phyloP scores from a whole-genome alignment of 2,888 invertebrate species.

The Dynastes hyllus region DNA sequence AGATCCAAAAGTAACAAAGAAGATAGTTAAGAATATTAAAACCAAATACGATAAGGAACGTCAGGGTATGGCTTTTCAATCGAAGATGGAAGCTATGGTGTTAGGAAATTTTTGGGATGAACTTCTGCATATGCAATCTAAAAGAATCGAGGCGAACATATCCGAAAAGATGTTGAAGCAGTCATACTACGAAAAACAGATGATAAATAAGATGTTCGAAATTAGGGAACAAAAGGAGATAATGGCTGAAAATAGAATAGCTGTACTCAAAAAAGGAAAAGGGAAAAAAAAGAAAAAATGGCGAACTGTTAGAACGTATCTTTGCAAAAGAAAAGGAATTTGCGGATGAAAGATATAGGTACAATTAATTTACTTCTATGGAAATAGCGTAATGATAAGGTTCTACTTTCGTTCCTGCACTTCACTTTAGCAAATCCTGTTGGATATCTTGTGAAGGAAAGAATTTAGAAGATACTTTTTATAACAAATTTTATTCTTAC shows the following conservation, averaged over 20 bases:
- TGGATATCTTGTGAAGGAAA: too few relatives aligned
- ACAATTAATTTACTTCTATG: background rate
- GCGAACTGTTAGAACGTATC: conserved; percentile 68
- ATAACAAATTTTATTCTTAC: too few relatives aligned
- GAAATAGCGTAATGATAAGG: too few relatives aligned
- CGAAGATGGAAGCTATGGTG: conserved; percentile 68
- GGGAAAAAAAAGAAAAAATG: too few relatives aligned
- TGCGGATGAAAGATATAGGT: conserved; percentile 54
- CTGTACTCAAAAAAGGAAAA: conserved; percentile 73
- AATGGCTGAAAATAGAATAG: conserved; percentile 73
- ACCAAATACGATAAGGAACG: conserved; percentile 69
- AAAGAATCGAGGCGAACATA: conserved; percentile 72
- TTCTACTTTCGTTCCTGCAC: too few relatives aligned
- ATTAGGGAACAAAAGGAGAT: conserved; percentile 76
- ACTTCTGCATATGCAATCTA: conserved; percentile 73
- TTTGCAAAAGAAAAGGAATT: conserved; percentile 53
- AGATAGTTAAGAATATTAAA: conserved; percentile 73
- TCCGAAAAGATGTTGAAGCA: conserved; percentile 76
- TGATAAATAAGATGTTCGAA: conserved; percentile 78
- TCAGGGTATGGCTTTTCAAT: conserved; percentile 72
- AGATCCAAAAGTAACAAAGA: conserved; percentile 65
- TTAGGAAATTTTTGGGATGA: conserved; percentile 74
- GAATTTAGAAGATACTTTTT: too few relatives aligned
- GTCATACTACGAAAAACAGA: conserved; percentile 79
- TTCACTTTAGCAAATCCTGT: too few relatives aligned